Base-by-base conservation (phyloP, 2,888 invertebrate genomes). In the Patella depressa region DNA sequence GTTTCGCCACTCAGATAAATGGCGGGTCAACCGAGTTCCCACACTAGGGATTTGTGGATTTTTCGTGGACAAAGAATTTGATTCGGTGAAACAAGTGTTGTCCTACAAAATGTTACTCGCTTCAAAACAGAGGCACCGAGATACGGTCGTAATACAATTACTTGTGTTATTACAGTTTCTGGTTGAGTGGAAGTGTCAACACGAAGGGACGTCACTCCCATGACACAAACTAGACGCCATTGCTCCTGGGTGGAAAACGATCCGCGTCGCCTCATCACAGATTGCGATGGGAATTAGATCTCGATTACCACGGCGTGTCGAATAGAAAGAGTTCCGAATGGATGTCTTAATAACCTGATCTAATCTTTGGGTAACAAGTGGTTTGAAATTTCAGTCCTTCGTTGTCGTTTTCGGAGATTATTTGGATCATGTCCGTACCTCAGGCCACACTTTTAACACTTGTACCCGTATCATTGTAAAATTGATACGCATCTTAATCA, bases 81-180 rank as follows among this genome's bases (percentile, higher is more conserved):
- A 65, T 65, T 24, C 12, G 24, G 19, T 65, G 65, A 65, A 65
- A 24, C 65, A 19, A 65, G 3, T 65, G 65, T 65, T 65, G 65
- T 65, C 65, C 65, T 65, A 65, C 65, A 65, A 65, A 65, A 65
- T 65, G 65, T 65, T 65, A 65, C 65, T 24, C 19, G 19, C 65
- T 65, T 65, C 65, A 65, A 24, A 65, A 65, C 65, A 65, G 65
- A 24, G 65, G 24, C 19, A 65, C 19, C 19, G 24, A 65, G 24
- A 65, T 24, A 65, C 65, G 24, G 19, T 24, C 19, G 65, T 65
- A 65, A 65, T 65, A 65, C 24, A 65, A 65, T 65, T 65, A 65
- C 11, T 24, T 24, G 24, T 65, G 65, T 65, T 65, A 65, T 65
- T 14, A 3, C 14, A 24, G 24, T 65, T 65, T 65, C 65, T 24